phyloP scores from a whole-genome alignment of 2,888 invertebrate genomes.

The Trachelus tabidus region DNA sequence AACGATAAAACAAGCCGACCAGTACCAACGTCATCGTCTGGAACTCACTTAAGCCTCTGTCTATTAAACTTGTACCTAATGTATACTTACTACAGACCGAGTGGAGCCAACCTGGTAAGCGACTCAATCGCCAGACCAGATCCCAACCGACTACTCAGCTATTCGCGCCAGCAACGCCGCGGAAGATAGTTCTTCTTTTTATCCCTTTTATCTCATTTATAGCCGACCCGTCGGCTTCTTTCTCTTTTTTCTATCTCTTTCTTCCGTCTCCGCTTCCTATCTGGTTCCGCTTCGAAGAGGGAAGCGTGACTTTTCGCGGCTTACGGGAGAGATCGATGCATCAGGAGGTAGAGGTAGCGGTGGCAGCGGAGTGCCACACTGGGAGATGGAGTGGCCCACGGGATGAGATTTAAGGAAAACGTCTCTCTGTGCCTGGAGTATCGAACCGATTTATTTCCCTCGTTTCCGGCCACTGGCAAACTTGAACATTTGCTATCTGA shows the following conservation, averaged over 20 bases:
- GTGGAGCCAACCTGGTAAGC: neutral
- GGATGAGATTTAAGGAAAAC: conserved; percentile 36
- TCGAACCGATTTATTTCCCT: conserved; percentile 21
- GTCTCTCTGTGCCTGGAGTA: conserved; percentile 17
- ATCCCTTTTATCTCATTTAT: neutral
- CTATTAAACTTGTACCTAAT: neutral
- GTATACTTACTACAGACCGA: neutral
- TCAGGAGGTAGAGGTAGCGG: neutral
- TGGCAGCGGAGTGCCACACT: neutral
- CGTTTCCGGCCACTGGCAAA: neutral
- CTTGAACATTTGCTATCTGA: neutral
- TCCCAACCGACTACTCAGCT: neutral
- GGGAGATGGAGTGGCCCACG: conserved; percentile 7
- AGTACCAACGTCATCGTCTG: neutral
- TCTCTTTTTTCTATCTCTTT: conserved; percentile 8
- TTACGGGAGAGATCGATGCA: conserved; percentile 19
- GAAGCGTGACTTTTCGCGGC: conserved; percentile 10
- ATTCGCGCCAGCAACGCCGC: neutral
- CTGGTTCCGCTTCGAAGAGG: conserved; percentile 12
- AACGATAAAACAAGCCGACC: neutral
- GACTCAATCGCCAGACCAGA: neutral
- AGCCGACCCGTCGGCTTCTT: neutral
- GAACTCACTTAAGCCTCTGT: neutral
- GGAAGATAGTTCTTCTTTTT: neutral
- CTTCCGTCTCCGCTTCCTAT: neutral